A percentile compares a stretch with the other conserved stretches of the same genome.
Evolutionary conservation across 2,888 invertebrate species (phyloP).

Genomic region (Ormyrus pomaceus): DNA sequence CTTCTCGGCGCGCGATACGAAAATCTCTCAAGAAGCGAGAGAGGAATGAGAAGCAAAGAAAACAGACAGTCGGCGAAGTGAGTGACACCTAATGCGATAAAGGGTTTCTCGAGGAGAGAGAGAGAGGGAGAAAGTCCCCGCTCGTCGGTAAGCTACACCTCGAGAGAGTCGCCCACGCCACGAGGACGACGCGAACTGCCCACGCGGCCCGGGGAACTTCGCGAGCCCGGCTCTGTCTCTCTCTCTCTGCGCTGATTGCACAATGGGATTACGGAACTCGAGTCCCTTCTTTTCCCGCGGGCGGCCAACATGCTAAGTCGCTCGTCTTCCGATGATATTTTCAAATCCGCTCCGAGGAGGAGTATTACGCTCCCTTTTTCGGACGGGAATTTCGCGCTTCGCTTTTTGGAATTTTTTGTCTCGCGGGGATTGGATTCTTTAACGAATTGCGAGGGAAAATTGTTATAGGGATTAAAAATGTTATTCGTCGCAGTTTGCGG

Average conservation of each 20-base stretch:
- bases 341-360: background rate
- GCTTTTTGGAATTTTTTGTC: too few species aligned
- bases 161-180: constrained; percentile 3
- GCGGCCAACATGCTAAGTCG: background rate
- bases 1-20: too few species aligned
- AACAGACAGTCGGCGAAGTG: constrained; percentile 8
- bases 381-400: too few species aligned
- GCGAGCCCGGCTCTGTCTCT: background rate
- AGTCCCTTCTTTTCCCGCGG: background rate
- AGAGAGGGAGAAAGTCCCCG: background rate
- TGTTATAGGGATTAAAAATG: too few species aligned
- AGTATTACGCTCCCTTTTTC: too few species aligned
- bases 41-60: too few species aligned
- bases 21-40: too few species aligned
- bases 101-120: constrained; percentile 24
- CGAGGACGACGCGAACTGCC: constrained; percentile 19
- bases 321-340: background rate
- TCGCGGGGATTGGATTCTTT: too few species aligned
- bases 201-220: constrained; percentile 5
- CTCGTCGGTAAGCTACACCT: constrained; percentile 11
- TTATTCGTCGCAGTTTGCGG: too few species aligned
- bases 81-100: constrained; percentile 51
- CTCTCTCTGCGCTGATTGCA: background rate
- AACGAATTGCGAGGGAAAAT: too few species aligned
- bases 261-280: background rate